Conservation (phyloP, 1,140 invertebrate genomes). For the Trichonephila clavata region DNA sequence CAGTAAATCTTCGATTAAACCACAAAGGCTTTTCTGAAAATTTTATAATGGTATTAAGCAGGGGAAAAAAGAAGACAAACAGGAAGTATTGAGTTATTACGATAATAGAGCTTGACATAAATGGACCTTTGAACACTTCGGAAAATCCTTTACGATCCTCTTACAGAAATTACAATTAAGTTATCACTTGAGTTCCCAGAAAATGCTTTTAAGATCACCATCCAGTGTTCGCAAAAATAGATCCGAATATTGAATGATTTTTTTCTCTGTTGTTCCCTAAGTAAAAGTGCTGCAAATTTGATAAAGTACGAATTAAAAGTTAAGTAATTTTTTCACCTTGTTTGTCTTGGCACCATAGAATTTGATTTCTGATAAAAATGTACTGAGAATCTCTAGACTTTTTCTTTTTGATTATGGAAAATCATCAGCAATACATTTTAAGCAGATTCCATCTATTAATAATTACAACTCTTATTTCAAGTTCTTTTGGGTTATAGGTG, state of each 20-base stretch:
- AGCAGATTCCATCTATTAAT: too few relatives aligned
- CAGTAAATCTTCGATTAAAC: background rate
- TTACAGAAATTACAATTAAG: constrained; percentile 12
- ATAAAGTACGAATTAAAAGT: background rate
- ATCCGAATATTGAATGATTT: background rate
- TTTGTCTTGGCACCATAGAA: background rate
- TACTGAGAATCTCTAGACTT: background rate
- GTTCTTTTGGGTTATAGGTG: too few relatives aligned
- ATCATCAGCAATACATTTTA: too few relatives aligned
- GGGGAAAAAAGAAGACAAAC: background rate
- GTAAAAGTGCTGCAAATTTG: background rate
- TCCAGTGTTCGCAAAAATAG: background rate
- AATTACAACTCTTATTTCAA: too few relatives aligned
- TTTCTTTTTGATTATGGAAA: background rate
- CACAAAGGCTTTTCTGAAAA: background rate
- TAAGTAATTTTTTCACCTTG: constrained; percentile 10
- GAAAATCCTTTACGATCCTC: constrained; percentile 8
- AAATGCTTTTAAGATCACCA: background rate
- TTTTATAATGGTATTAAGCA: background rate
- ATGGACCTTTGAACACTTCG: background rate
- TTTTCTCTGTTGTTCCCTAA: background rate
- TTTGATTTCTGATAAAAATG: background rate
- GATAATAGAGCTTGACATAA: constrained; percentile 27
- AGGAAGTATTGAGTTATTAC: constrained; percentile 1
- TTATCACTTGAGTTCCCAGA: background rate